Evolutionary conservation across 2,888 invertebrate genomes (phyloP).

Genomic region (Macroteleia sp.): DNA sequence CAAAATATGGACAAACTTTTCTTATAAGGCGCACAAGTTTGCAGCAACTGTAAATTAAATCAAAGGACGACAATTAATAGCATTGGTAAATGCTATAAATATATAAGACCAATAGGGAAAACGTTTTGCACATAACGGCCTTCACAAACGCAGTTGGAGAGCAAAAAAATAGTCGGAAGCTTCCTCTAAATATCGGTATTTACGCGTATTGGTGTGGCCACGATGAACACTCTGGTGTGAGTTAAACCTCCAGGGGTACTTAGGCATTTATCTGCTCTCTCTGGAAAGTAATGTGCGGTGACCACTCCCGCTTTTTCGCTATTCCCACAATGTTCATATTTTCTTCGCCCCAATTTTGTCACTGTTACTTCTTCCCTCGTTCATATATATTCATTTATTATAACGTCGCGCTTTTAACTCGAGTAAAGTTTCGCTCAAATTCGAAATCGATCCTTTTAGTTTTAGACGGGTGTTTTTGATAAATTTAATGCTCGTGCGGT

Average conservation of each 20-base stretch:
- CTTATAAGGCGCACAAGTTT: too few relatives aligned
- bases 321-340: constrained; percentile 41
- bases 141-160: constrained; percentile 60
- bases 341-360: constrained; percentile 39
- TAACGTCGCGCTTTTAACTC: constrained; percentile 7
- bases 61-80: too few relatives aligned
- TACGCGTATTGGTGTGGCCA: constrained; percentile 58
- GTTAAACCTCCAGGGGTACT: constrained; percentile 70
- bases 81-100: constrained; percentile 13
- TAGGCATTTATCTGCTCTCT: constrained; percentile 69
- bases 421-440: constrained; percentile 5
- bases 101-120: constrained; percentile 31
- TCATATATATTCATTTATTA: constrained; percentile 26
- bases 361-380: constrained; percentile 31
- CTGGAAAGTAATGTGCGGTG: constrained; percentile 65
- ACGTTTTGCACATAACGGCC: constrained; percentile 42
- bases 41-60: too few relatives aligned
- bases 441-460: constrained; percentile 16
- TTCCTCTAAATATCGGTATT: constrained; percentile 71
- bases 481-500: constrained; percentile 11
- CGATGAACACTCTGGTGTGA: constrained; percentile 51
- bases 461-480: constrained; percentile 8
- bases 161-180: constrained; percentile 64
- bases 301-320: constrained; percentile 50
- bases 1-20: too few relatives aligned